These are phyloP conservation scores for Borostomias antarcticus DNA, from an alignment of 2,797 vertebrate species.

Conservation along the genomic window DNA sequence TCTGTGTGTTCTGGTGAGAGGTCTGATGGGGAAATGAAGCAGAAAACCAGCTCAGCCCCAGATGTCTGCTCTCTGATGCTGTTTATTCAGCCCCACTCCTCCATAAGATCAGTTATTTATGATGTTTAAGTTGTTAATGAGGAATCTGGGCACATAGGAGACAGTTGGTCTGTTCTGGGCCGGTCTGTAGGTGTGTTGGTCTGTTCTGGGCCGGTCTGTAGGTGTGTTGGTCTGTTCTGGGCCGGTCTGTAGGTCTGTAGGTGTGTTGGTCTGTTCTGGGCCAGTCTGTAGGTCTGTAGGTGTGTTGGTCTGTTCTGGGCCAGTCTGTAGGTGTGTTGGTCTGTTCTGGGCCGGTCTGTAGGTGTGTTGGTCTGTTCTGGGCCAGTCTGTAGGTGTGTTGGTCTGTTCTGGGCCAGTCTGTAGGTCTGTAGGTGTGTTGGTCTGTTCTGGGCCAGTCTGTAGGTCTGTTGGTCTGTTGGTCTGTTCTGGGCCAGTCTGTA, in stretches of 20 bases:
- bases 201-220: background rate
- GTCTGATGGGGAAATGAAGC: conserved; percentile 22
- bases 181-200: no score
- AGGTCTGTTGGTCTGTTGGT: background rate
- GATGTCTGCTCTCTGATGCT: background rate
- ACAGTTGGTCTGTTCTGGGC: no score
- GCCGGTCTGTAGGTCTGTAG: no score
- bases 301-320: background rate
- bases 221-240: no score
- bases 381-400: no score
- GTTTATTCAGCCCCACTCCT: background rate
- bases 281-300: background rate
- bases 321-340: background rate
- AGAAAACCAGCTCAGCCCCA: background rate
- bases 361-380: background rate
- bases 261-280: no score
- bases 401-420: no score
- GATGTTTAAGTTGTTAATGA: conserved; percentile 6
- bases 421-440: background rate
- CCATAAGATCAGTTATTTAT: background rate
- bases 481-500: background rate
- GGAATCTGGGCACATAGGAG: no score
- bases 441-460: background rate
- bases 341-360: no score
- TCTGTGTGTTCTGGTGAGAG: conserved; percentile 12